Evolutionary conservation across 2,888 invertebrate species (phyloP), one percentile per base, ranked within the genome.

Genomic region (Athripsodes cinereus): DNA sequence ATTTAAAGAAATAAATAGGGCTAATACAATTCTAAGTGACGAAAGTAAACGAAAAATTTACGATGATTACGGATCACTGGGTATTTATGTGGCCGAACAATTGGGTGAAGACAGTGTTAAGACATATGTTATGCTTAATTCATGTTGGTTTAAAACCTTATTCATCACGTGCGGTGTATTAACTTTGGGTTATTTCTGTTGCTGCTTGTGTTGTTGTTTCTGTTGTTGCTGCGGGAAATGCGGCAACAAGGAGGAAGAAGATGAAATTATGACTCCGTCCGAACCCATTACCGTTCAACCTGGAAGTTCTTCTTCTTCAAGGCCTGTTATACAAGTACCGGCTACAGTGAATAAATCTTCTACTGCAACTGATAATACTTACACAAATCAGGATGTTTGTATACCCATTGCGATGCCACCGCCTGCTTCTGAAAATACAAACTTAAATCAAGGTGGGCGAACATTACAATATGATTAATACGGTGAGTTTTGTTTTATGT

Each of bases 21-120:
- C 98, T 55, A 91, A 98, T 74, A 85, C 89, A 62, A 96, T 98
- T 70, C 80, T 99, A 66, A 93, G 91, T 70, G 96, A 96, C 78
- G 82, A 90, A 66, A 95, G 94, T 35, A 98, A 97, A 79, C 82
- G 98, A 68, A 94, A 94, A 74, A 96, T 99, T 70, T 99, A 99
- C 72, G 98, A 99, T 73, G 92, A 93, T 74, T 98, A 99, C 75
- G 99, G 99, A 56, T 96, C 96, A 2, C 82, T 99, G 66, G 95
- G 95, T 64, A 81, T 95, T 49, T 95, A 97, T 73, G 91, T 97
- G 65, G 96, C 96, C 46, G 98, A 99, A 72, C 97, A 98, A 76
- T 94, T 99, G 73, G 99, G 99, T 21, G 98, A 99, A 76, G 97
- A 98, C 75, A 97, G 97, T 76, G 96, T 97, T 67, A 96, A 96